These are phyloP conservation scores for Megaceryle maxima DNA, from an alignment of 2,113 vertebrate species.

Conservation along the genomic window DNA sequence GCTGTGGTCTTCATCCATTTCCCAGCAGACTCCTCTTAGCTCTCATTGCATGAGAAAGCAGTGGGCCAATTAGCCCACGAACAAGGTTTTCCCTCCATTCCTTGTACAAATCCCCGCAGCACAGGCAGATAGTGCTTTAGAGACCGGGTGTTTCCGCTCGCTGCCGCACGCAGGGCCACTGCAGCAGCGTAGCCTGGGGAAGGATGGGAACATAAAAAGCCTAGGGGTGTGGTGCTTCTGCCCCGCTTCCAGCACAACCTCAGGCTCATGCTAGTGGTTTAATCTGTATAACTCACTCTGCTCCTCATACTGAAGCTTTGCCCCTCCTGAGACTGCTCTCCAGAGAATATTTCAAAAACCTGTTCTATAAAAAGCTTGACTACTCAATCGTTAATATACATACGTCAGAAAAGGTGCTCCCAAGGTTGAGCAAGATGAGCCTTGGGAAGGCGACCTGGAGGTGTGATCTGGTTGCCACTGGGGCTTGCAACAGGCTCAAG, in stretches of 20 bases:
- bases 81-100: background rate
- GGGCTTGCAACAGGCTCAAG: accelerated
- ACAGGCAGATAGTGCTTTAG: background rate
- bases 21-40: constrained; percentile 23
- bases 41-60: constrained; percentile 40
- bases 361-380: constrained; percentile 16
- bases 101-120: background rate
- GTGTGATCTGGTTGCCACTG: accelerated
- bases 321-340: constrained; percentile 6
- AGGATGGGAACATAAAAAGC: background rate
- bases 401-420: background rate
- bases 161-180: background rate
- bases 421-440: background rate
- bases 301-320: background rate
- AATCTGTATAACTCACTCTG: background rate
- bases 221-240: background rate
- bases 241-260: background rate
- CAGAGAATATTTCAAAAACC: background rate
- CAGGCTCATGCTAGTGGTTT: background rate
- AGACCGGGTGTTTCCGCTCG: background rate
- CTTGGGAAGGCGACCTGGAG: background rate
- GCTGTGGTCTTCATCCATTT: constrained; percentile 2
- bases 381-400: background rate
- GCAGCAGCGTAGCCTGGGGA: background rate
- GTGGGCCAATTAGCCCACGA: constrained; percentile 33